phyloP scores from a whole-genome alignment of 2,888 invertebrate species.

The Meta bourneti region DNA sequence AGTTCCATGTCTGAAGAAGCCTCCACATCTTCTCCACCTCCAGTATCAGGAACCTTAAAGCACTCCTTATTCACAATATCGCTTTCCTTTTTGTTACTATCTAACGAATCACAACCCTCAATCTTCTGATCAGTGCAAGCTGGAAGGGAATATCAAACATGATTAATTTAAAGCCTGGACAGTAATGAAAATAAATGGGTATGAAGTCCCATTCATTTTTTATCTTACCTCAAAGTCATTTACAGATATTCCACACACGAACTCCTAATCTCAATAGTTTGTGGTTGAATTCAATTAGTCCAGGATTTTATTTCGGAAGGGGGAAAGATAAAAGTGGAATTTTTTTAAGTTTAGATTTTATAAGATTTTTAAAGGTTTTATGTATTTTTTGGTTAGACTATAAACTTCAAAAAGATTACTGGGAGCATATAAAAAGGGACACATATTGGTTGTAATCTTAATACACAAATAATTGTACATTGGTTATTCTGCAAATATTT shows the following conservation, averaged over 20 bases:
- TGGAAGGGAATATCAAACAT: constrained; percentile 2
- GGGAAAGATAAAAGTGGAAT: neutral
- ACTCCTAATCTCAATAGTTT: neutral
- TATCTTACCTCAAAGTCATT: no score
- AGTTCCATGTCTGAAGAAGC: constrained; percentile 69
- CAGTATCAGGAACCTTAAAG: constrained; percentile 71
- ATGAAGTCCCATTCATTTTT: neutral
- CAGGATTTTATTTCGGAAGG: neutral
- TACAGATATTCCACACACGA: neutral
- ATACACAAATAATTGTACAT: no score
- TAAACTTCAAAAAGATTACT: no score
- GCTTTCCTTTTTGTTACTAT: constrained; percentile 41
- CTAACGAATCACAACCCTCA: constrained; percentile 28
- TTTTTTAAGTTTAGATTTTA: no score
- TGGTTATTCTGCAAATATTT: no score
- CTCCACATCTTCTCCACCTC: constrained; percentile 67
- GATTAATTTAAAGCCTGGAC: neutral
- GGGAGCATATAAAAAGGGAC: no score
- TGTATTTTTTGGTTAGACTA: no score
- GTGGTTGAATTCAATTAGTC: neutral
- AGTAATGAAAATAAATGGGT: neutral
- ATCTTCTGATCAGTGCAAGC: constrained; percentile 56
- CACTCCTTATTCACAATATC: constrained; percentile 47
- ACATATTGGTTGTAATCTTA: no score
- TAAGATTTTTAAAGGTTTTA: no score